Percentiles rank a stretch among this genome's conserved stretches.
Conservation (phyloP, 2,797 vertebrate genomes). For the Lagodon rhomboides region DNA sequence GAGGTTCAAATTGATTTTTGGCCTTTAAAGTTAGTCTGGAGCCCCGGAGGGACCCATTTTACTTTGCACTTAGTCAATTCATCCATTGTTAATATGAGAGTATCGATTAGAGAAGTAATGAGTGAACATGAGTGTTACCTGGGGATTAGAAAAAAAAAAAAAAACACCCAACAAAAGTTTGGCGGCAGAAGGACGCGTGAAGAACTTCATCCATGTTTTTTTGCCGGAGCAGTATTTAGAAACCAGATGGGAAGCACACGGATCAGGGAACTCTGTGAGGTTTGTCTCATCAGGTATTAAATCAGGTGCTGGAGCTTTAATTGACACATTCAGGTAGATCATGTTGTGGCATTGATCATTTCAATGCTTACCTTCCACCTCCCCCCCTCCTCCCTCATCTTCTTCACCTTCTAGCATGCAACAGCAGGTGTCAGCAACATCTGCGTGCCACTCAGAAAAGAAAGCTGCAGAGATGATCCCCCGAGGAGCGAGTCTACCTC, state of each 20-base stretch:
- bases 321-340: conserved; percentile 15
- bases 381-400: neutral
- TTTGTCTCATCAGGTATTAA: conserved; percentile 1
- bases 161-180: neutral
- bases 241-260: neutral
- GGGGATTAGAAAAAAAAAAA: neutral
- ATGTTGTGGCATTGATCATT: conserved; percentile 21
- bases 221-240: neutral
- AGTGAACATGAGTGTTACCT: neutral
- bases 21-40: no score
- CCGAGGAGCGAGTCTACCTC: neutral
- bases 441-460: conserved; percentile 1
- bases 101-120: neutral
- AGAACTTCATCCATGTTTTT: neutral
- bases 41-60: no score
- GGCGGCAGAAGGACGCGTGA: neutral
- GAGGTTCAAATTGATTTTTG: no score
- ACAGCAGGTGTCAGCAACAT: conserved; percentile 56
- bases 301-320: conserved; percentile 30
- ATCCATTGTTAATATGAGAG: neutral
- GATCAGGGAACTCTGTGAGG: neutral
- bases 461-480: conserved; percentile 39
- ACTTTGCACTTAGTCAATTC: neutral
- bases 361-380: neutral
- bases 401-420: conserved; percentile 7